Evolutionary conservation across 2,888 invertebrate species (phyloP).

Genomic region (Scaptomyza polygonia): DNA sequence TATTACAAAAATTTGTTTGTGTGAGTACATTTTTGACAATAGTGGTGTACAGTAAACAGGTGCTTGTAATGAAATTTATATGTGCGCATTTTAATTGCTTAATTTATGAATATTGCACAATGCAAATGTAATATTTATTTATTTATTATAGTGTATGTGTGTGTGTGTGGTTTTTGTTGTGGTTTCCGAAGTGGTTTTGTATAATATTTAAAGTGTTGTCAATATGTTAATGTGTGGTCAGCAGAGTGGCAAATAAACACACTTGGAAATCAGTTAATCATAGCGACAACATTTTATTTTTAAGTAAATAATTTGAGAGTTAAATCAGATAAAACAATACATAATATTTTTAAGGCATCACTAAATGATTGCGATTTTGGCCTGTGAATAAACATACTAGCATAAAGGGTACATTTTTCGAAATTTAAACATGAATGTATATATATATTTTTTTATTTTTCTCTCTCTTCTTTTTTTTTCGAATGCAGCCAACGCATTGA

Average conservation of each 20-base stretch:
- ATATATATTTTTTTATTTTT: conserved; percentile 16
- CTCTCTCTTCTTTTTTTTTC: conserved; percentile 42
- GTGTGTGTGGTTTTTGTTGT: conserved; percentile 24
- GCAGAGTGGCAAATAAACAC: conserved; percentile 2
- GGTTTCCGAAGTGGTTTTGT: conserved; percentile 38
- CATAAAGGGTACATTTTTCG: conserved; percentile 28
- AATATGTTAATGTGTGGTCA: conserved; percentile 30
- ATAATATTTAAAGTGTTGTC: conserved; percentile 34
- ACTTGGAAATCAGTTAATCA: neutral
- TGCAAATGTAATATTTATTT: conserved; percentile 48
- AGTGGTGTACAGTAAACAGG: conserved; percentile 60
- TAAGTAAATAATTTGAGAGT: neutral
- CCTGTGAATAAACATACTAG: conserved; percentile 16
- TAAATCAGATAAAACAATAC: neutral
- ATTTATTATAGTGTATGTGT: no score
- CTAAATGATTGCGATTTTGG: neutral
- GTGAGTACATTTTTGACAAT: conserved; percentile 30
- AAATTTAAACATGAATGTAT: conserved; percentile 18
- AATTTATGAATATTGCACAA: conserved; percentile 75
- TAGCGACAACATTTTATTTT: neutral
- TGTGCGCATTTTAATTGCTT: conserved; percentile 67
- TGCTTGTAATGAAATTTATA: conserved; percentile 65
- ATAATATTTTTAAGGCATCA: neutral
- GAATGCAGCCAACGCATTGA: conserved; percentile 54
- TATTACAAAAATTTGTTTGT: conserved; percentile 17